A percentile compares a stretch with the other conserved stretches of the same genome.
Evolutionary conservation across 2,113 vertebrate species (phyloP).

Genomic region (Petromus typicus): DNA sequence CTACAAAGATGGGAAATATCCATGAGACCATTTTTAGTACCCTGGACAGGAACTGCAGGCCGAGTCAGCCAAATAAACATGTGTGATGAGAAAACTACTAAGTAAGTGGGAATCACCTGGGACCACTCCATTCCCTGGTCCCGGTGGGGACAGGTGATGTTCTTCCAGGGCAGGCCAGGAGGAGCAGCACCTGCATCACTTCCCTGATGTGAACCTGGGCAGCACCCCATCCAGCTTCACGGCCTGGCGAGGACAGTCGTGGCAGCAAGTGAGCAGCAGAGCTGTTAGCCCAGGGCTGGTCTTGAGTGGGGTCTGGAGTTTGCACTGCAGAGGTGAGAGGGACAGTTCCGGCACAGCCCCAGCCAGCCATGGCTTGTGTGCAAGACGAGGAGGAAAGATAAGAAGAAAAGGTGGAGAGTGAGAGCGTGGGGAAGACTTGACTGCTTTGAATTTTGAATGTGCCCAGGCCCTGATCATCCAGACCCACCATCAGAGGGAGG

Average conservation of each 20-base stretch:
- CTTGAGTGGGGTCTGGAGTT: background rate
- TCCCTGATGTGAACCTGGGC: background rate
- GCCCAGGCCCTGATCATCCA: background rate
- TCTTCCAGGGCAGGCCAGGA: background rate
- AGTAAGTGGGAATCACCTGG: background rate
- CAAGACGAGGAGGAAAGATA: background rate
- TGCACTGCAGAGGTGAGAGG: background rate
- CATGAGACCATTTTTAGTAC: background rate
- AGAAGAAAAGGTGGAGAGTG: background rate
- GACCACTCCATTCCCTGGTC: background rate
- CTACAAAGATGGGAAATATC: background rate
- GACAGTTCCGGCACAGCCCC: background rate
- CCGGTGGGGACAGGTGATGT: too few relatives aligned
- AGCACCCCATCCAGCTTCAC: too few relatives aligned
- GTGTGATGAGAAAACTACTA: background rate
- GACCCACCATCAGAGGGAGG: background rate
- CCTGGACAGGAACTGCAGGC: background rate
- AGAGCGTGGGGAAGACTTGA: background rate
- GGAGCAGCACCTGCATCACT: background rate
- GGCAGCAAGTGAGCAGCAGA: background rate
- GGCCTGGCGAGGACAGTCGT: background rate
- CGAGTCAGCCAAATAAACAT: background rate
- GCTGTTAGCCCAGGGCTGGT: too few relatives aligned
- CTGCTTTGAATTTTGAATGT: background rate
- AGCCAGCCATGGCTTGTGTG: background rate